These are phyloP conservation scores for Tinea pellionella DNA, from an alignment of 2,888 invertebrate species.

Conservation along the genomic window DNA sequence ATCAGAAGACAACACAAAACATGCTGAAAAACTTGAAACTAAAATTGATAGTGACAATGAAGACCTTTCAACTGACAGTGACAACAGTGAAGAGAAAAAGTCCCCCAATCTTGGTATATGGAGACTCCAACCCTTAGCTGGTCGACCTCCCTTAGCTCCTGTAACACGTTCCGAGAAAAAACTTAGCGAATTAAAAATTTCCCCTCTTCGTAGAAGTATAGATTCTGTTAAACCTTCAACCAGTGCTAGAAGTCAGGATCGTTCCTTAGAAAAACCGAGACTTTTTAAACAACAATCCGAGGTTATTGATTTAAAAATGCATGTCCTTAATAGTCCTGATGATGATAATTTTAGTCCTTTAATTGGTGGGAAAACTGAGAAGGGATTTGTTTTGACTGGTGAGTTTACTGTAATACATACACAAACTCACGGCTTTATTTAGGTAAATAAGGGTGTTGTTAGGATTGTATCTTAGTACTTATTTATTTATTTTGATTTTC, in stretches of 20 bases:
- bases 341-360: slow-evolving; percentile 47
- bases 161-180: slow-evolving; percentile 46
- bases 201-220: slow-evolving; percentile 47
- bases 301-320: slow-evolving; percentile 60
- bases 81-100: slow-evolving; percentile 42
- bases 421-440: too few species aligned
- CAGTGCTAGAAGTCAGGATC: slow-evolving; percentile 37
- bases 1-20: slow-evolving; percentile 59
- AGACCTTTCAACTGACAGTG: slow-evolving; percentile 55
- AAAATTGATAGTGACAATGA: slow-evolving; percentile 65
- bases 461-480: too few species aligned
- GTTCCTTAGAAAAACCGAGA: slow-evolving; percentile 49
- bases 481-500: too few species aligned
- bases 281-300: slow-evolving; percentile 58
- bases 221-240: slow-evolving; percentile 43
- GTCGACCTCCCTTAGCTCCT: slow-evolving; percentile 49
- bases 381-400: slow-evolving; percentile 62
- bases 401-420: slow-evolving; percentile 19
- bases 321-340: slow-evolving; percentile 45
- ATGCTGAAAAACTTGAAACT: slow-evolving; percentile 57
- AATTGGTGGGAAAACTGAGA: slow-evolving; percentile 39
- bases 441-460: too few species aligned
- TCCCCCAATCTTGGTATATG: slow-evolving; percentile 31
- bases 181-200: slow-evolving; percentile 45
- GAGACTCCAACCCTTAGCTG: slow-evolving; percentile 39